A percentile compares a stretch with the other conserved stretches of the same genome.
Evolutionary conservation across 2,113 vertebrate genomes (phyloP).

Genomic region (Scatophagus argus): DNA sequence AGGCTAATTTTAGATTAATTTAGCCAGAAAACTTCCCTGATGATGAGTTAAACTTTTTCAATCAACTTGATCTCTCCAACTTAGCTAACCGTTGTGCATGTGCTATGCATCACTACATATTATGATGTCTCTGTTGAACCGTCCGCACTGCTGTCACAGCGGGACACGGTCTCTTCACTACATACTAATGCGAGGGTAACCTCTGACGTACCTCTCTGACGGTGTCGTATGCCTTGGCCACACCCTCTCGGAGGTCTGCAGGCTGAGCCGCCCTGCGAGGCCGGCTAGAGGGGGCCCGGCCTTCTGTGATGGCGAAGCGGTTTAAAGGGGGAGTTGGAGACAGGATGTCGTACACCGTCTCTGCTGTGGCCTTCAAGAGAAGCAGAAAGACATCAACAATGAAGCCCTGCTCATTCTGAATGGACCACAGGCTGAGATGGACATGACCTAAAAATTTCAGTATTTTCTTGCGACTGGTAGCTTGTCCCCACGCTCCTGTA

Average conservation of each 20-base stretch:
- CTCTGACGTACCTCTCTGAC: constrained; percentile 90
- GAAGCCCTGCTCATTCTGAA: no score
- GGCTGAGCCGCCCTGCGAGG: constrained; percentile 88
- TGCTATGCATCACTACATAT: no score
- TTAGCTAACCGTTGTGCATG: no score
- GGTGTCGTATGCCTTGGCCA: constrained; percentile 93
- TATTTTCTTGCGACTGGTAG: no score
- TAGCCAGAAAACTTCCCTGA: neutral
- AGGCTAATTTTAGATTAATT: neutral
- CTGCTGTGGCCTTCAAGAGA: constrained; percentile 88
- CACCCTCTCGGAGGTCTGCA: constrained; percentile 91
- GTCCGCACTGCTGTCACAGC: no score
- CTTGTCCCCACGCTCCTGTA: no score
- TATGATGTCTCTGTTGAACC: no score
- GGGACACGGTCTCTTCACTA: no score
- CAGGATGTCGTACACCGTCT: constrained; percentile 94
- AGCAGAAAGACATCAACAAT: neutral
- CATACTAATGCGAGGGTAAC: no score
- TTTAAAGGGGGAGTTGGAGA: constrained; percentile 89
- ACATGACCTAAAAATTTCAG: neutral
- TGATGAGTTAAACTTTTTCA: no score
- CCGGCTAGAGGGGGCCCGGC: constrained; percentile 77
- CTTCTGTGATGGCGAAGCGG: constrained; percentile 86
- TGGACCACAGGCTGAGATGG: neutral
- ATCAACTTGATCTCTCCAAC: no score